phyloP scores from a whole-genome alignment of 2,888 invertebrate species.

The Stenotaenia linearis region DNA sequence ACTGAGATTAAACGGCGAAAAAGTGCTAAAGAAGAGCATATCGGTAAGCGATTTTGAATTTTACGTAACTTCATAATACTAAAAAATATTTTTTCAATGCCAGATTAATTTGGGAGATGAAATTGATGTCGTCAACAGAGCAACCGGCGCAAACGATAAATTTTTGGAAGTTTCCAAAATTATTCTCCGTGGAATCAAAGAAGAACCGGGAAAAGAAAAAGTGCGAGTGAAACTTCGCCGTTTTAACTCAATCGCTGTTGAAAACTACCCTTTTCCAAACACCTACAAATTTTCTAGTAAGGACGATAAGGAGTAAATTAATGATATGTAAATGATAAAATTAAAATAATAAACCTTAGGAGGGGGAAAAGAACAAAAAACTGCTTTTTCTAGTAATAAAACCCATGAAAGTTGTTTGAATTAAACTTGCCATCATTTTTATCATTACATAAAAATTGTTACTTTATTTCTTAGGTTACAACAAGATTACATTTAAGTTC shows the following conservation, averaged over 20 bases:
- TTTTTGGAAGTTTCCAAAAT: conserved; percentile 65
- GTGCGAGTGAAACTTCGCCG: conserved; percentile 59
- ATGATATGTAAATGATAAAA: too few species aligned
- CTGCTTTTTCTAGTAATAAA: background rate
- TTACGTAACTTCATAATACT: background rate
- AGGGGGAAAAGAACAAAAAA: background rate
- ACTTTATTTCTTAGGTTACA: background rate
- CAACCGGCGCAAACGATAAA: conserved; percentile 61
- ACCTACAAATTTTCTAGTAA: background rate
- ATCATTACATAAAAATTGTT: background rate
- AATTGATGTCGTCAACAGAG: conserved; percentile 67
- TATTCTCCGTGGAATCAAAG: conserved; percentile 53
- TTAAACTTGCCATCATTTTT: background rate
- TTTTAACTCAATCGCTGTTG: conserved; percentile 64
- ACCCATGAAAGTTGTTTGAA: background rate
- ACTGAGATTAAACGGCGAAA: conserved; percentile 71
- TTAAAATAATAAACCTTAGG: too few species aligned
- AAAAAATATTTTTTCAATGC: conserved; percentile 37
- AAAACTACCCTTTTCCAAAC: conserved; percentile 56
- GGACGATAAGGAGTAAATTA: background rate
- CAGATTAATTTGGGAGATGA: conserved; percentile 66
- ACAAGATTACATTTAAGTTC: background rate
- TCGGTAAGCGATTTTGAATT: conserved; percentile 54
- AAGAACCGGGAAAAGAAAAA: conserved; percentile 53
- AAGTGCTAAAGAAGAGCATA: conserved; percentile 67